Base-by-base conservation (phyloP, 2,888 invertebrate genomes). In the Drosophila ustulata region DNA sequence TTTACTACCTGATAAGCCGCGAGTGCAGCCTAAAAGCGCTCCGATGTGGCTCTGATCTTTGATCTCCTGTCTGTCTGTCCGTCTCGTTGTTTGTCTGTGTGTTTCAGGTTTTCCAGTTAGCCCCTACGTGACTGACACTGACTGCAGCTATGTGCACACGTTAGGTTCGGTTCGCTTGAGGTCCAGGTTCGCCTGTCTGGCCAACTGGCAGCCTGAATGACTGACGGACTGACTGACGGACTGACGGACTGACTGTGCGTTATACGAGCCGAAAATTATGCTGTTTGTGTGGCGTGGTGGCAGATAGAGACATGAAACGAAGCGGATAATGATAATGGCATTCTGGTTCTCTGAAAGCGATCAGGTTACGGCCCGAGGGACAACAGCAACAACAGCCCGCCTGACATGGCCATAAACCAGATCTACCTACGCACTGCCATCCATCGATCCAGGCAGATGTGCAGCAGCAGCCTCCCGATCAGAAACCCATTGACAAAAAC, bases 301-400 rank as follows among this genome's bases (percentile, higher is more conserved):
- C 72, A 76, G 88, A 83, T 87, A 83, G 82, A 84, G 88, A 83
- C 88, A 83, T 83, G 85, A 84, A 82, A 52, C 80, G 75, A 81
- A 75, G 82, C 82, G 80, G 88, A 84, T 88, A 88, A 84, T 84
- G 88, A 88, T 84, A 82, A 82, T 82, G 87, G 82, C 81, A 83
- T 83, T 86, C 78, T 66, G 86, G 82, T 83, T 78, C 74, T 85
- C 57, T 77, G 82, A 77, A 82, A 65, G 75, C 73, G 85, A 88
- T 84, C 88, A 82, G 80, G 82, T 88, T 88, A 88, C 88, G 53
- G 6, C 52, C 66, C 82, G 53, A 80, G 62, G 65, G 71, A 67
- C 25, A 37, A 46, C 41, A 18, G n/a, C 30, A 7, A 37, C 11
- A 37, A 3, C 13, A 39, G 5, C 6, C 32, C 32, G 32, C 7